Conservation (phyloP, 2,797 vertebrate species). For the Diceros bicornis region DNA sequence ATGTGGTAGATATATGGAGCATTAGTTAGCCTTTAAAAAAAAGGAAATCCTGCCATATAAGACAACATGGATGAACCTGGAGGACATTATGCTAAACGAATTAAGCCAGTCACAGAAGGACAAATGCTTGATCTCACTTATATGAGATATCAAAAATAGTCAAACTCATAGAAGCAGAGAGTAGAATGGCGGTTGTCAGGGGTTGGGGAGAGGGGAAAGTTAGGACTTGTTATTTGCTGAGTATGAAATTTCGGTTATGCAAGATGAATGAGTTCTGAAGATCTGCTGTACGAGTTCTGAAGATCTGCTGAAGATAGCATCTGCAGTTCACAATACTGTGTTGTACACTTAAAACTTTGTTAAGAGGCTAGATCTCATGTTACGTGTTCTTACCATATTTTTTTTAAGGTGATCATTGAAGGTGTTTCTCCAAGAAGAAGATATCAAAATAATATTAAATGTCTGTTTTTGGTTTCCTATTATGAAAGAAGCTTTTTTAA, state of each 20-base stretch:
- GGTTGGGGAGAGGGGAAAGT: background rate
- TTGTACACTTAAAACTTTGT: background rate
- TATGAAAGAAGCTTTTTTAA: background rate
- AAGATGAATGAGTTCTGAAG: background rate
- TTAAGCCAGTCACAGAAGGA: background rate
- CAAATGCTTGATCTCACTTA: background rate
- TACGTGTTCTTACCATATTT: background rate
- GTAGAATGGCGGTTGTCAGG: background rate
- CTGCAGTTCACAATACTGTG: background rate
- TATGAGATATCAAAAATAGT: background rate
- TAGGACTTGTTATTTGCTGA: background rate
- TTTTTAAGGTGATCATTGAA: background rate
- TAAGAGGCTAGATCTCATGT: background rate
- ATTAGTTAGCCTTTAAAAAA: background rate
- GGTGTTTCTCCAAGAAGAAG: background rate
- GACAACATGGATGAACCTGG: background rate
- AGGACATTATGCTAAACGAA: background rate
- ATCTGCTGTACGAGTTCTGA: background rate
- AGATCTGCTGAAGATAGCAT: background rate
- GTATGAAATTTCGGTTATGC: background rate
- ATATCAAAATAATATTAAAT: conserved; percentile 12
- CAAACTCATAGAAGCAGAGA: background rate
- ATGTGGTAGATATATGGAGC: background rate
- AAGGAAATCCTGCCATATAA: background rate
- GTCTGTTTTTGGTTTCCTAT: background rate